phyloP scores from a whole-genome alignment of 2,888 invertebrate species.

The Coenonympha arcania region DNA sequence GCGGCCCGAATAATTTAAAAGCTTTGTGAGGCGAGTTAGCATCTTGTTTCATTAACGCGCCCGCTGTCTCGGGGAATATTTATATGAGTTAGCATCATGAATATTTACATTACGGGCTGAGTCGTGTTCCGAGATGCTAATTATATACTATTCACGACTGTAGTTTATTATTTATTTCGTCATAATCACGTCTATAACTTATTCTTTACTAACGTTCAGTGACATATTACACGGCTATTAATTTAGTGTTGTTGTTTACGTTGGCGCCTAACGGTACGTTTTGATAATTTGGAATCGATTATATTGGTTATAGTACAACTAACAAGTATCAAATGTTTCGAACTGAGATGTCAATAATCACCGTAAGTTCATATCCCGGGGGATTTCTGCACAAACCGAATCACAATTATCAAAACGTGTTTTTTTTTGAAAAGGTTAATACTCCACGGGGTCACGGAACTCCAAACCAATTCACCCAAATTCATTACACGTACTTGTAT shows the following conservation, averaged over 20 bases:
- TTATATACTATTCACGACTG: constrained; percentile 33
- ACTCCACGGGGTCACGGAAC: no score
- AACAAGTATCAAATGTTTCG: no score
- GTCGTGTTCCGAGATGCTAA: constrained; percentile 42
- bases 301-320: no score
- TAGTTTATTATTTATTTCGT: constrained; percentile 28
- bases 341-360: no score
- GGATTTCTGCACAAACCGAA: no score
- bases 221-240: neutral
- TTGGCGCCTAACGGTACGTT: neutral
- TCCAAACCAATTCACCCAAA: no score
- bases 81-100: constrained; percentile 60
- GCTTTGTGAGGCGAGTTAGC: constrained; percentile 53
- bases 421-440: no score
- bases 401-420: no score
- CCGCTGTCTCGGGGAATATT: constrained; percentile 54
- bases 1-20: constrained; percentile 58
- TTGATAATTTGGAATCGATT: no score
- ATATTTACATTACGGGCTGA: constrained; percentile 50
- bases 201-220: neutral
- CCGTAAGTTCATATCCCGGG: no score
- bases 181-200: constrained; percentile 6
- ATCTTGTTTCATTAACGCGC: constrained; percentile 65
- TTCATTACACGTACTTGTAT: no score
- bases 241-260: neutral